Conservation (phyloP, 2,113 vertebrate species). For the Gopherus evgoodei region DNA sequence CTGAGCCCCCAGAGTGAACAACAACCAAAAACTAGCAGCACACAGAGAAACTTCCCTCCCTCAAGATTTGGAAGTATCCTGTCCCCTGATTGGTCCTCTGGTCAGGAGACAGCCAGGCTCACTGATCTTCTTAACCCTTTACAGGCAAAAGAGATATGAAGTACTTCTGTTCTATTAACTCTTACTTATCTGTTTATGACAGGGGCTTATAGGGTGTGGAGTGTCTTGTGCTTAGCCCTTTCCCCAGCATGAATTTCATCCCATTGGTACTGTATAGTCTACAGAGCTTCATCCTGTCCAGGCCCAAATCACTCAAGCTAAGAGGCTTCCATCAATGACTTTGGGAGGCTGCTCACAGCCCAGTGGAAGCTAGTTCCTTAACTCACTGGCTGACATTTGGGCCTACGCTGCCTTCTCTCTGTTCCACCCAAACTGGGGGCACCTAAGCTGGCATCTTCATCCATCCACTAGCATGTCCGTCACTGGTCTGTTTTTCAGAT, state of each 20-base stretch:
- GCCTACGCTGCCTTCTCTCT: neutral
- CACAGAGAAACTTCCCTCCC: no score
- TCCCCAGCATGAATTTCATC: neutral
- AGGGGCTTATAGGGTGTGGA: neutral
- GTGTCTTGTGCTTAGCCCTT: neutral
- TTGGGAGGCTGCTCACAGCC: rapidly evolving
- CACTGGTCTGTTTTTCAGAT: rapidly evolving
- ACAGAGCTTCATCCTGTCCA: no score
- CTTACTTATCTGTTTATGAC: no score
- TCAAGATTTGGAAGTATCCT: no score
- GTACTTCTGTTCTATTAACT: no score
- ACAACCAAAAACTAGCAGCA: no score
- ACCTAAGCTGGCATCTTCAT: neutral
- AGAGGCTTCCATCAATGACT: neutral
- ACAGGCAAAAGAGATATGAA: no score
- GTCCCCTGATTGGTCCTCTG: no score
- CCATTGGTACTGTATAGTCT: neutral
- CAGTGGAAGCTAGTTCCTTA: rapidly evolving
- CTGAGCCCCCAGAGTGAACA: no score
- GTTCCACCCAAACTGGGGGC: neutral
- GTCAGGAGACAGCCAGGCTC: no score
- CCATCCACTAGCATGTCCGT: rapidly evolving
- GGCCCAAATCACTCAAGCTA: neutral
- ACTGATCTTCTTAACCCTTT: no score
- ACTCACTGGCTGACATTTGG: rapidly evolving